Evolutionary conservation across 2,888 invertebrate species (phyloP).

Genomic region (Chrysotoxum bicinctum): DNA sequence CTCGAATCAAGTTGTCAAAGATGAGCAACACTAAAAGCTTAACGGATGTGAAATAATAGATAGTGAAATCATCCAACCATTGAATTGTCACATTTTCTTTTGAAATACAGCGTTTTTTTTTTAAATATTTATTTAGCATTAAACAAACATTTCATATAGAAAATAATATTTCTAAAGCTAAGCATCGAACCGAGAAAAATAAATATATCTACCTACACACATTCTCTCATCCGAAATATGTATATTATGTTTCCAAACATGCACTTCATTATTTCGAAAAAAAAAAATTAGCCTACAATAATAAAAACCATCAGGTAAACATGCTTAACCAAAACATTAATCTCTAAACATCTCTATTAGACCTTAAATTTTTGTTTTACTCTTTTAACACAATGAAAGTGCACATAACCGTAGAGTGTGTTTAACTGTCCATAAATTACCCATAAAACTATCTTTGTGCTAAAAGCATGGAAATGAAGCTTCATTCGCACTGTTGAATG

Average conservation of each 20-base stretch:
- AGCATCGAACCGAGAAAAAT: constrained; percentile 60
- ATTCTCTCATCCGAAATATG: constrained; percentile 26
- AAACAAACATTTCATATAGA: background rate
- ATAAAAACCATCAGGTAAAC: constrained; percentile 38
- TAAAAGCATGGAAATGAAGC: constrained; percentile 36
- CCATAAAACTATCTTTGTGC: constrained; percentile 2
- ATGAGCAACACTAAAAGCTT: background rate
- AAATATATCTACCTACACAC: constrained; percentile 36
- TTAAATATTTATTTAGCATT: background rate
- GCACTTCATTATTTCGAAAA: constrained; percentile 53
- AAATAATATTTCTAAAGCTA: constrained; percentile 13
- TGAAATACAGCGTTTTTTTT: background rate
- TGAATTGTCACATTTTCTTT: constrained; percentile 20
- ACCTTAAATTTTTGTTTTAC: background rate
- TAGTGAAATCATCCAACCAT: constrained; percentile 43
- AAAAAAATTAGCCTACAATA: background rate
- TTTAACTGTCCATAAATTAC: constrained; percentile 70
- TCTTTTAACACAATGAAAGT: constrained; percentile 53
- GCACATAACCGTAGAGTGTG: constrained; percentile 70
- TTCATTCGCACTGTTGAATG: constrained; percentile 62
- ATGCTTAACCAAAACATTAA: constrained; percentile 65
- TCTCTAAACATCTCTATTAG: constrained; percentile 71
- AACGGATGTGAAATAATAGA: constrained; percentile 60
- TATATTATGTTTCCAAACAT: constrained; percentile 44
- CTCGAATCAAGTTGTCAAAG: constrained; percentile 14